Base-by-base conservation (phyloP, 2,888 invertebrate genomes). In the Deroplatys truncata region DNA sequence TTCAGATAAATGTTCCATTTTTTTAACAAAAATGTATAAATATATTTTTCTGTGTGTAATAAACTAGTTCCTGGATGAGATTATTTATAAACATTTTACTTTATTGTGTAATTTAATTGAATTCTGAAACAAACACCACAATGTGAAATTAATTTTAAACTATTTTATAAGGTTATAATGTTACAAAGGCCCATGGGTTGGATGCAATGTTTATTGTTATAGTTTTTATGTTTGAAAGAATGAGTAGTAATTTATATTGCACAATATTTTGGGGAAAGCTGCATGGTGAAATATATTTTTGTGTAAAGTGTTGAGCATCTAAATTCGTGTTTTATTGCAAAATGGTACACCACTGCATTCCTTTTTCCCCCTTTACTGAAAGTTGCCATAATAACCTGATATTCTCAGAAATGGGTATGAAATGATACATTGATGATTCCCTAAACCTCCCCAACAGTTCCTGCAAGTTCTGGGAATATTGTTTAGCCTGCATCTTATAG, bases 281-380 rank as follows among this genome's bases (percentile, higher is more conserved):
- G 89, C 86, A 90, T 56, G 82, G 86, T 89, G n/a, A 89, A 90
- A 89, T 89, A 89, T 89, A 89, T 89, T 90, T 90, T 90, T 90
- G 90, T 90, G 90, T 87, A 89, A 89, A 89, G 90, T 90, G 90
- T 90, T 90, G 88, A 90, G 90, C 90, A 90, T 89, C 90, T 89
- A 56, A 84, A 72, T 5, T n/a, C 13, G n/a, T 82, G 87, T 87
- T 87, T 82, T 83, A 87, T 87, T 87, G 28, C n/a, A 83, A 83
- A 10, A 83, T 1, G 1, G 25, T 20, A 25, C 5, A 9, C 72
- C 82, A 31, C 56, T 20, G 8, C 9, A 7, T 72, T 72, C 56
- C 56, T 20, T 72, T 72, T 16, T 8, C 2, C 56, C n/a, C n/a
- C n/a, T n/a, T n/a, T n/a, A n/a, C n/a, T n/a, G n/a, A n/a, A n/a